phyloP scores from a whole-genome alignment of 2,888 invertebrate genomes.

The Pharmacophagus antenor region DNA sequence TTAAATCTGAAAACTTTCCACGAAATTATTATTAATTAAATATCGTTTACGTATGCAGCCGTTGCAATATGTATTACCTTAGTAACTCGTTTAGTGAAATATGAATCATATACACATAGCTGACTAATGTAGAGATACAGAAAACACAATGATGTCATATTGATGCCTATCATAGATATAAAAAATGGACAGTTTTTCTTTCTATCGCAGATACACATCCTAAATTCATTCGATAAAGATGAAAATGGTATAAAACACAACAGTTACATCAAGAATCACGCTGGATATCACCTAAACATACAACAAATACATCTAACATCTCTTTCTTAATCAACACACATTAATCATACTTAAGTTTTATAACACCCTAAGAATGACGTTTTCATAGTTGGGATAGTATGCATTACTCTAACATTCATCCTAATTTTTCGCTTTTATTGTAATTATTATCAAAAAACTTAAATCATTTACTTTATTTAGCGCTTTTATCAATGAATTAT shows the following conservation, averaged over 20 bases:
- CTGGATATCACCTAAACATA: neutral
- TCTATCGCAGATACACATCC: neutral
- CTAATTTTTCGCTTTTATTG: neutral
- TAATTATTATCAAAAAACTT: neutral
- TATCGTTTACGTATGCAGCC: too few relatives aligned
- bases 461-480: neutral
- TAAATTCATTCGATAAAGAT: neutral
- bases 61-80: neutral
- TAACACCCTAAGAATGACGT: neutral
- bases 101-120: conserved; percentile 2
- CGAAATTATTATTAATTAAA: too few relatives aligned
- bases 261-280: neutral
- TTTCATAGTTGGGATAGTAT: neutral
- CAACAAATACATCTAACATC: neutral
- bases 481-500: neutral
- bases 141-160: neutral
- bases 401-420: neutral
- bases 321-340: neutral
- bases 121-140: neutral
- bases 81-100: neutral
- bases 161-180: conserved; percentile 11
- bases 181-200: conserved; percentile 5
- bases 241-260: neutral
- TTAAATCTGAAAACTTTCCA: too few relatives aligned
- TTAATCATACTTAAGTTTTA: too few relatives aligned